phyloP scores from a whole-genome alignment of 2,797 vertebrate genomes.

The Pteropus rufus region DNA sequence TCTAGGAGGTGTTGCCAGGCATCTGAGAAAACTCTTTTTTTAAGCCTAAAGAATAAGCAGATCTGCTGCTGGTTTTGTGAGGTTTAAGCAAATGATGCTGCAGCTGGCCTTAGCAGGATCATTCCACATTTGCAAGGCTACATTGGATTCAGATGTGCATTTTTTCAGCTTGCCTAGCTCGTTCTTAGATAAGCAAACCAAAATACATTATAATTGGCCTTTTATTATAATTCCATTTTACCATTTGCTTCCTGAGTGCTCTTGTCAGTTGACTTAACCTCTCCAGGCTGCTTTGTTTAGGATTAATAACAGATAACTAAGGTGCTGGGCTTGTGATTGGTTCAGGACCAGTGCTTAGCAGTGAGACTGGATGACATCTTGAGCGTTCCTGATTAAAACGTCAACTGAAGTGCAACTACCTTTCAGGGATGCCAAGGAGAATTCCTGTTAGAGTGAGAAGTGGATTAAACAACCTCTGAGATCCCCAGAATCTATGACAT shows the following conservation, averaged over 20 bases:
- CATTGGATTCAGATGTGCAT: background rate
- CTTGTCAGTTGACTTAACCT: background rate
- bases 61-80: background rate
- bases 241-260: background rate
- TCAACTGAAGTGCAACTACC: background rate
- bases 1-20: background rate
- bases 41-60: background rate
- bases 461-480: background rate
- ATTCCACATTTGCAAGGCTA: background rate
- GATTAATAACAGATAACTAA: background rate
- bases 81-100: background rate
- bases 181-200: slow-evolving; percentile 8
- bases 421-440: background rate
- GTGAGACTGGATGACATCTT: background rate
- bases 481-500: background rate
- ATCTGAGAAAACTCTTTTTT: background rate
- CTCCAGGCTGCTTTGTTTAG: background rate
- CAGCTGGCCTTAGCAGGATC: background rate
- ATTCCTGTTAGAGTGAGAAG: background rate
- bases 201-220: background rate
- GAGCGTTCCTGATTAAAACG: background rate
- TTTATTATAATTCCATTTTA: background rate
- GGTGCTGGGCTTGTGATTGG: background rate
- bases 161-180: background rate
- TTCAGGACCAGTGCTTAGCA: background rate